Evolutionary conservation across 2,113 vertebrate genomes (phyloP).

Genomic region (Oostethus manadensis): DNA sequence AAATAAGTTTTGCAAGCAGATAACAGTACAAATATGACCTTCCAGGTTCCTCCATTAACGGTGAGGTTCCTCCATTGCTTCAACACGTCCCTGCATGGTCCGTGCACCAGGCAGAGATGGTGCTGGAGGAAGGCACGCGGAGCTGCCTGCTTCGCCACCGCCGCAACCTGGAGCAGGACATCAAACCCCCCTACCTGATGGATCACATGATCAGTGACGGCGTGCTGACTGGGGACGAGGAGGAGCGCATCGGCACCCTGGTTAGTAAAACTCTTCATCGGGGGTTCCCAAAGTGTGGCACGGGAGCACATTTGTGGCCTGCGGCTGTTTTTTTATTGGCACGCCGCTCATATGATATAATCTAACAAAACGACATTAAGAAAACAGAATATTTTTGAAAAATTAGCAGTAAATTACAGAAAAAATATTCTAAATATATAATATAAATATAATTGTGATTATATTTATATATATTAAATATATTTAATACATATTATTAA

Average conservation of each 20-base stretch:
- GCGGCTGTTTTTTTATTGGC: no score
- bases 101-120: slow-evolving; percentile 29
- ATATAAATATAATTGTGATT: no score
- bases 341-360: no score
- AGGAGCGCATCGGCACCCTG: slow-evolving; percentile 74
- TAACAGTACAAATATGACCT: no score
- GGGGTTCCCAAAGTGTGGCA: no score
- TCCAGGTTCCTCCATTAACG: not conserved
- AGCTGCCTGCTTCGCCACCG: slow-evolving; percentile 80
- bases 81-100: slow-evolving; percentile 31
- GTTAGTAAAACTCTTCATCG: not conserved
- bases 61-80: not conserved
- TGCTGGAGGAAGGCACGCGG: slow-evolving; percentile 80
- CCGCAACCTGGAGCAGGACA: slow-evolving; percentile 81
- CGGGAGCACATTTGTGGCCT: no score
- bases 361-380: not conserved
- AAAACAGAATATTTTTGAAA: no score
- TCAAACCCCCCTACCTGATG: slow-evolving; percentile 88
- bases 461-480: no score
- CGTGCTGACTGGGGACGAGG: slow-evolving; percentile 78
- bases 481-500: no score
- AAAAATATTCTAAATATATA: no score
- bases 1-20: no score
- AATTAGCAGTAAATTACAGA: no score
- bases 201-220: slow-evolving; percentile 87